Conservation (phyloP, 2,113 vertebrate genomes). For the Sturnus vulgaris region DNA sequence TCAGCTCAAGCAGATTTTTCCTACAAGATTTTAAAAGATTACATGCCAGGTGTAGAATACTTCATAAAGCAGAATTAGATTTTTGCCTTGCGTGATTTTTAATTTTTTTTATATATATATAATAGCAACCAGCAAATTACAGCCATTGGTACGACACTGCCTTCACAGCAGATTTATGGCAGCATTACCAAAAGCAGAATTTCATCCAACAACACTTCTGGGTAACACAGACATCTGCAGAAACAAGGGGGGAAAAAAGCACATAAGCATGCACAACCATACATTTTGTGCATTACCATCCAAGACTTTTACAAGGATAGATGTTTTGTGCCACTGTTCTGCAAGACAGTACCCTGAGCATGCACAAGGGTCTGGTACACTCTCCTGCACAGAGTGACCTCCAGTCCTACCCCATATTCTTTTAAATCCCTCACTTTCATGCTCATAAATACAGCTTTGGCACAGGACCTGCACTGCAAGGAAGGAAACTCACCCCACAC, state of each 20-base stretch:
- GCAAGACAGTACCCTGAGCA: background rate
- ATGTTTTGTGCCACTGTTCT: background rate
- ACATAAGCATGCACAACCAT: background rate
- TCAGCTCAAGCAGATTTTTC: background rate
- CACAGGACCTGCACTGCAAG: background rate
- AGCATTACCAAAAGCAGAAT: background rate
- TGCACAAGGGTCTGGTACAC: accelerated
- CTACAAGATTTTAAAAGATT: background rate
- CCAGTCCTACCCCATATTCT: background rate
- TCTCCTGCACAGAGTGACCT: background rate
- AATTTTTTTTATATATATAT: background rate
- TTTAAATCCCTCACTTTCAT: slow-evolving; percentile 13
- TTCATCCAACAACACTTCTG: background rate
- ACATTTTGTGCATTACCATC: background rate
- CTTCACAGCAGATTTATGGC: background rate
- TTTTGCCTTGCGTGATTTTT: background rate
- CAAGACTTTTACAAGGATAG: background rate
- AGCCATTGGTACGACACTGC: background rate
- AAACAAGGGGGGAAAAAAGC: background rate
- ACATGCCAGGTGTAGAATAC: background rate
- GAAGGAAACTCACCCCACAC: background rate
- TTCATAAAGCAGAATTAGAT: background rate
- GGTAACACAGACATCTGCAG: background rate
- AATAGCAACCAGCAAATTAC: background rate
- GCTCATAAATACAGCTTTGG: background rate